These are phyloP conservation scores for Lasiurus borealis DNA, from an alignment of 2,113 vertebrate species.

Conservation along the genomic window DNA sequence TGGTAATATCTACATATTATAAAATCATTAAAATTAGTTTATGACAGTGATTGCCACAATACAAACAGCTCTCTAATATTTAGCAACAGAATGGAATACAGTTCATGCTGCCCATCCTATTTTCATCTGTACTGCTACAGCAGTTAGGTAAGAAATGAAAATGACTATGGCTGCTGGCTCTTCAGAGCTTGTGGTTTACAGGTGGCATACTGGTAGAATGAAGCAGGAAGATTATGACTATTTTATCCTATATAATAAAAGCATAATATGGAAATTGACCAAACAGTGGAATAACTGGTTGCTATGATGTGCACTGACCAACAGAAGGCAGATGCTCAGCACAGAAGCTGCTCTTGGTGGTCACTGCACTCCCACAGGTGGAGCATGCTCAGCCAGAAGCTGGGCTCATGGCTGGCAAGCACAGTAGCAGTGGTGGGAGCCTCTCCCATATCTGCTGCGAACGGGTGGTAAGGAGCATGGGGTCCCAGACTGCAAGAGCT, in stretches of 20 bases:
- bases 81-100: neutral
- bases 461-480: no score
- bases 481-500: no score
- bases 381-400: no score
- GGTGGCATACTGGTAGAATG: neutral
- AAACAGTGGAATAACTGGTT: no score
- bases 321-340: no score
- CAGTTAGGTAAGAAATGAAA: neutral
- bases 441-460: no score
- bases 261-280: no score
- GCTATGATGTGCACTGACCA: no score
- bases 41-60: neutral
- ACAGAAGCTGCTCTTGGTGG: no score
- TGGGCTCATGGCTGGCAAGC: no score
- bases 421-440: no score
- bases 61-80: neutral
- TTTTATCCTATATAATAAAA: neutral
- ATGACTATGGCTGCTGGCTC: neutral
- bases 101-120: neutral
- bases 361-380: no score
- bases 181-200: neutral
- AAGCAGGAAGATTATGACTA: neutral
- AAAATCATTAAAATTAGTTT: slow-evolving; percentile 28
- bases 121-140: neutral
- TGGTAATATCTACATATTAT: neutral